A percentile compares a stretch with the other conserved stretches of the same genome.
Evolutionary conservation across 2,113 vertebrate species (phyloP).

Genomic region (Antigone vipio): DNA sequence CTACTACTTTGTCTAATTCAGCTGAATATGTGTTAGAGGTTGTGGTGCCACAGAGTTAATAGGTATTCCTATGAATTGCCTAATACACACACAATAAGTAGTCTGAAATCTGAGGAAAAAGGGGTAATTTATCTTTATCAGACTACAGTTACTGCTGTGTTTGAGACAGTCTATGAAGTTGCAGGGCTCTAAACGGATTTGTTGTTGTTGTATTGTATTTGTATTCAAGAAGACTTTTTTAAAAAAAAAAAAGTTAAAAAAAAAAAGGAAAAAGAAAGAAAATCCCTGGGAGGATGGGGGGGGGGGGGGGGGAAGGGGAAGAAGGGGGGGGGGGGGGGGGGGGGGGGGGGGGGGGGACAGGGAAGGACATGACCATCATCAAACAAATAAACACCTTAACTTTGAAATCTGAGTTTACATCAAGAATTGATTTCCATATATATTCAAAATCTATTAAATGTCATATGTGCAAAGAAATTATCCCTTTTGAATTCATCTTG

Average conservation of each 20-base stretch:
- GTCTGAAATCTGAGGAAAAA: neutral
- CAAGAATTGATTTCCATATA: neutral
- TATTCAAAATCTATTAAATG: neutral
- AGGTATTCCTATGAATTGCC: neutral
- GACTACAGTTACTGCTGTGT: neutral
- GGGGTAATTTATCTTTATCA: slow-evolving; percentile 55
- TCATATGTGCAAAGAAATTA: neutral
- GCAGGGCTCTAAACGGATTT: neutral
- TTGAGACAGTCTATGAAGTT: neutral
- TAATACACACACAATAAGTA: neutral
- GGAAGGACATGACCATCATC: accelerated
- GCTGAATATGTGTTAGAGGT: neutral
- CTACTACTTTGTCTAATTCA: neutral
- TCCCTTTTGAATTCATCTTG: neutral
- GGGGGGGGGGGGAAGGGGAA: accelerated
- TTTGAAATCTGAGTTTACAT: neutral
- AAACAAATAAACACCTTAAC: neutral
- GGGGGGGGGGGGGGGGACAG: accelerated
- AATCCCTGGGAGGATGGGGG: accelerated
- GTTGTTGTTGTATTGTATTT: neutral
- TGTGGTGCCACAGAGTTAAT: neutral
- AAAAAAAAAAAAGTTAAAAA: neutral
- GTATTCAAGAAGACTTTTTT: neutral
- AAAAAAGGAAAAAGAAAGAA: neutral
- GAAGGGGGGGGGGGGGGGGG: accelerated